Evolutionary conservation across 2,113 vertebrate species (phyloP).

Genomic region (Crocuta crocuta): DNA sequence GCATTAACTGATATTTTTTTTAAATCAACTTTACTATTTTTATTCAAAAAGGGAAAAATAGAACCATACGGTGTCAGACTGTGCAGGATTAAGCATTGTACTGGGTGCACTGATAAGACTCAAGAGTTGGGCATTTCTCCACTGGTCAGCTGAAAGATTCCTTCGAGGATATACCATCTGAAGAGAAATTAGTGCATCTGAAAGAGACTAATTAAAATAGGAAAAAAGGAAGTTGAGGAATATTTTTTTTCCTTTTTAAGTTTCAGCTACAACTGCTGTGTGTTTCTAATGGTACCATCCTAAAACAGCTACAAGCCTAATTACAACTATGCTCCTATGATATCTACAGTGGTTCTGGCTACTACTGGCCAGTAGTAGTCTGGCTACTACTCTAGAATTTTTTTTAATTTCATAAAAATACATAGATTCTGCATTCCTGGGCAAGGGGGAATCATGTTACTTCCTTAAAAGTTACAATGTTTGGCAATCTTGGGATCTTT

Average conservation of each 20-base stretch:
- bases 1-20: background rate
- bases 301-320: constrained; percentile 14
- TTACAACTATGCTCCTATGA: background rate
- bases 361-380: background rate
- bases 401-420: constrained; percentile 27
- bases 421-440: background rate
- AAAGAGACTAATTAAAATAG: constrained; percentile 91
- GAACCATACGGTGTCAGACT: constrained; percentile 94
- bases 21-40: constrained; percentile 5
- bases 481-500: background rate
- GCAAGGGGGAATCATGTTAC: constrained; percentile 23
- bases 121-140: constrained; percentile 98
- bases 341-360: background rate
- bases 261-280: background rate
- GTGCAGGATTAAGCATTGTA: constrained; percentile 99
- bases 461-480: constrained; percentile 45
- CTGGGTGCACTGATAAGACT: constrained; percentile 98
- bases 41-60: background rate
- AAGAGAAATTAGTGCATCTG: constrained; percentile 96
- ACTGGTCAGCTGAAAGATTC: constrained; percentile 98
- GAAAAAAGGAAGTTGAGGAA: constrained; percentile 39
- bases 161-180: constrained; percentile 99
- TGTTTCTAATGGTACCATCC: background rate
- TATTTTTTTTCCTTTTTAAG: constrained; percentile 12
- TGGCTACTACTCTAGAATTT: background rate